Conservation (phyloP, 2,113 vertebrate species). For the Ptyas mucosa region DNA sequence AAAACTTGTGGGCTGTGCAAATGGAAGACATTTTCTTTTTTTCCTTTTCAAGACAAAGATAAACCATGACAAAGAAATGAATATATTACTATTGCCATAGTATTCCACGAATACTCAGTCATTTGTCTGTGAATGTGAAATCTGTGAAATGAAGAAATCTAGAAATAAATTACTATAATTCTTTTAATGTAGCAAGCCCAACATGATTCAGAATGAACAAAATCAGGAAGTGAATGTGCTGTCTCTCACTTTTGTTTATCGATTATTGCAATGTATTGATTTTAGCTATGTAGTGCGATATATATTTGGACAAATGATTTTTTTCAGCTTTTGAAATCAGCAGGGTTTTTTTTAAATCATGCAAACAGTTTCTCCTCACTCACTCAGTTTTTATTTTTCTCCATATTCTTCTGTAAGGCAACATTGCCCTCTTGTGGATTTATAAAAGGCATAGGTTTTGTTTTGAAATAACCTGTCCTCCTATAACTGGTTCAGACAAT, state of each 20-base stretch:
- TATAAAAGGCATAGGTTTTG: rapidly evolving
- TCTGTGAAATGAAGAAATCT: background rate
- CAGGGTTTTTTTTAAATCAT: background rate
- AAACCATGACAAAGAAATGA: background rate
- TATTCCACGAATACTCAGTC: background rate
- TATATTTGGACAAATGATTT: slow-evolving; percentile 6
- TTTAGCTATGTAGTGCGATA: background rate
- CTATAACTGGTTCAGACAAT: background rate
- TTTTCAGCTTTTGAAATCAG: background rate
- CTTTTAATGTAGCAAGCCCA: background rate
- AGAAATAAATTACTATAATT: background rate
- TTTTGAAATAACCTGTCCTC: background rate
- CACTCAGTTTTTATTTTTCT: background rate
- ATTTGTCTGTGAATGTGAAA: background rate
- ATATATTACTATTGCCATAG: background rate
- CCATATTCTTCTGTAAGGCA: background rate
- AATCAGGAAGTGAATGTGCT: background rate
- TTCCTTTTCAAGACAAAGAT: background rate
- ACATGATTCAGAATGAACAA: background rate
- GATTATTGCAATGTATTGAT: background rate
- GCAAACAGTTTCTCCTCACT: background rate
- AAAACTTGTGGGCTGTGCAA: background rate
- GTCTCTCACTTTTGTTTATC: background rate
- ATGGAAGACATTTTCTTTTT: background rate
- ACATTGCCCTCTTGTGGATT: slow-evolving; percentile 53